Evolutionary conservation across 1,140 invertebrate species (phyloP).

Genomic region (Drosophila kurseongensis): DNA sequence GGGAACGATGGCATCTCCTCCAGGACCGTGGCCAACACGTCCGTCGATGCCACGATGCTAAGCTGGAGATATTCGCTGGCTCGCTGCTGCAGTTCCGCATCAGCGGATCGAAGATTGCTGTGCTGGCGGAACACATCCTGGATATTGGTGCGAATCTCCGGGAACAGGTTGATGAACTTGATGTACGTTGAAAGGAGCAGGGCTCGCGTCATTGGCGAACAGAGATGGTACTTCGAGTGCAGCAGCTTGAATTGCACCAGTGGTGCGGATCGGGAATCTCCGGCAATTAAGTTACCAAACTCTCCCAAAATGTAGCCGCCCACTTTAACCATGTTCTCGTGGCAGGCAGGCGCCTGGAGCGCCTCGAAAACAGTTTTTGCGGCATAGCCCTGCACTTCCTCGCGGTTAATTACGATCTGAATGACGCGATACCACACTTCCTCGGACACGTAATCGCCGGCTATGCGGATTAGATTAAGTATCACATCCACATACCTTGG

Average conservation of each 20-base stretch:
- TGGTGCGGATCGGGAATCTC: constrained; percentile 98
- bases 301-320: constrained; percentile 99
- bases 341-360: constrained; percentile 98
- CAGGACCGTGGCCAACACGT: constrained; percentile 98
- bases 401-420: constrained; percentile 99
- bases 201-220: constrained; percentile 97
- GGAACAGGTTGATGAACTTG: constrained; percentile 99
- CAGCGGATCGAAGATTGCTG: constrained; percentile 97
- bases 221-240: constrained; percentile 99
- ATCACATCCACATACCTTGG: constrained; percentile 97
- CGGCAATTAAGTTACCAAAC: constrained; percentile 99
- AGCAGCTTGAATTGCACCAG: constrained; percentile 98
- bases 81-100: constrained; percentile 99
- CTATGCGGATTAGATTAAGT: constrained; percentile 99
- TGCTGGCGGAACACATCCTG: constrained; percentile 98
- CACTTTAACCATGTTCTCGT: constrained; percentile 99
- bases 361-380: constrained; percentile 99
- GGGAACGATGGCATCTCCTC: constrained; percentile 99
- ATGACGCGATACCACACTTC: constrained; percentile 99
- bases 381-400: constrained; percentile 99
- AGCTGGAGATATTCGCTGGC: constrained; percentile 99
- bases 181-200: constrained; percentile 99
- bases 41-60: constrained; percentile 97
- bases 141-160: constrained; percentile 98
- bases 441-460: constrained; percentile 99